Percentiles rank a stretch among this genome's conserved stretches.
These are phyloP conservation scores for Pardalotus punctatus DNA, from an alignment of 2,113 vertebrate species.

Conservation along the genomic window DNA sequence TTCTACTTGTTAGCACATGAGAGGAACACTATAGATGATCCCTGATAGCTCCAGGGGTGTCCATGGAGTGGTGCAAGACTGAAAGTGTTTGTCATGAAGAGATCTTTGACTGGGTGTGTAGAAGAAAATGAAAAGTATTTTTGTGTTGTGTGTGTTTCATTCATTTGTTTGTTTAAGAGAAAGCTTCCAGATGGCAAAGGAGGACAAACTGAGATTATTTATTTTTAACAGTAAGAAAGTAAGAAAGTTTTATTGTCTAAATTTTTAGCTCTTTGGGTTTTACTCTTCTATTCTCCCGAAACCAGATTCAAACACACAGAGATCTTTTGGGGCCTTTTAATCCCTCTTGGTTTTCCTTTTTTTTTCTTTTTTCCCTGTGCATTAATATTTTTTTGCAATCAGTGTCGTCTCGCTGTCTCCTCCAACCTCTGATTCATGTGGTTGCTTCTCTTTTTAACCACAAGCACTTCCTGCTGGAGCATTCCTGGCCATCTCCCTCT, in stretches of 20 bases:
- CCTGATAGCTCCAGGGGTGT: neutral
- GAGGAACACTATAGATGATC: neutral
- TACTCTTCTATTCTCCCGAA: neutral
- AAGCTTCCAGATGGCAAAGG: neutral
- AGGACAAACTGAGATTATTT: neutral
- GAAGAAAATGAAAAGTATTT: neutral
- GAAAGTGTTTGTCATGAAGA: neutral
- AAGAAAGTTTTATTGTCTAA: neutral
- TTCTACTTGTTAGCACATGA: neutral
- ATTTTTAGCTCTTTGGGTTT: neutral
- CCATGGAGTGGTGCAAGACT: neutral
- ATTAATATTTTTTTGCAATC: neutral
- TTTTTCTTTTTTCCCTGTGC: neutral
- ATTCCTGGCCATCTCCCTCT: constrained; percentile 29
- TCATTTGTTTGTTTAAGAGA: neutral
- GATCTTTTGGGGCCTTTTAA: neutral
- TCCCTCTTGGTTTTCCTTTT: neutral
- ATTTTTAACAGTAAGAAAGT: neutral
- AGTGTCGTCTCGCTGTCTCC: constrained; percentile 41
- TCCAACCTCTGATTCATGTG: constrained; percentile 28
- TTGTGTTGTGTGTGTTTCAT: neutral
- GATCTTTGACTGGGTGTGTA: neutral
- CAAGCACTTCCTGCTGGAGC: constrained; percentile 41
- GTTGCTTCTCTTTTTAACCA: constrained; percentile 52
- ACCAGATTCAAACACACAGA: neutral